Conservation (phyloP, 2,888 invertebrate species). For the Nebria salina region DNA sequence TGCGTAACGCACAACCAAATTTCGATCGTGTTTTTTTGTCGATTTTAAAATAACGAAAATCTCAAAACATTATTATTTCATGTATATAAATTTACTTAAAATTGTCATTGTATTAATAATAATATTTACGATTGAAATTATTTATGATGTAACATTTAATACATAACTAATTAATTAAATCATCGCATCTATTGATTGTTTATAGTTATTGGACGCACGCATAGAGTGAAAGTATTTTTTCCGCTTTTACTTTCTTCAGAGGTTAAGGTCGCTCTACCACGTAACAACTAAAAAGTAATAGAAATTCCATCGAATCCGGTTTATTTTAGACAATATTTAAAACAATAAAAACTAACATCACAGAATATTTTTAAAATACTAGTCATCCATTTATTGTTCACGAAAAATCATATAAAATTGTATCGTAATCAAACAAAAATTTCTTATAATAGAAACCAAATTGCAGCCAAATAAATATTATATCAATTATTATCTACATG, state of each 20-base stretch:
- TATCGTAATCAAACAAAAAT: no score
- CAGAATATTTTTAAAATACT: not conserved
- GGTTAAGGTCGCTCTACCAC: constrained; percentile 34
- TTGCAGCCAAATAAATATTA: not conserved
- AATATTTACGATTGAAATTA: not conserved
- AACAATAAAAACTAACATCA: not conserved
- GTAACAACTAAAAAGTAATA: constrained; percentile 8
- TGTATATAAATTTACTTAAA: no score
- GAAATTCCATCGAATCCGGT: constrained; percentile 36
- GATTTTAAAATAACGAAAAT: no score
- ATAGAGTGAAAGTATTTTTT: constrained; percentile 17
- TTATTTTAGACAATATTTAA: not conserved
- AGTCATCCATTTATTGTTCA: no score
- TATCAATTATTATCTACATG: not conserved
- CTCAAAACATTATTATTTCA: no score
- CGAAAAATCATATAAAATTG: no score
- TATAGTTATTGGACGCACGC: not conserved
- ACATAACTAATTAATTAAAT: not conserved
- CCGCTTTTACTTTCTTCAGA: constrained; percentile 38
- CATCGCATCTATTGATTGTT: not conserved
- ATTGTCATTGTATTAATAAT: no score
- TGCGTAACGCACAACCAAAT: no score
- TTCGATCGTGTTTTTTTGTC: no score
- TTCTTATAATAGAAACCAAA: no score
- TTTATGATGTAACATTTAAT: not conserved